These are phyloP conservation scores for Pyrrhia umbra DNA, from an alignment of 2,888 invertebrate species.

Conservation along the genomic window DNA sequence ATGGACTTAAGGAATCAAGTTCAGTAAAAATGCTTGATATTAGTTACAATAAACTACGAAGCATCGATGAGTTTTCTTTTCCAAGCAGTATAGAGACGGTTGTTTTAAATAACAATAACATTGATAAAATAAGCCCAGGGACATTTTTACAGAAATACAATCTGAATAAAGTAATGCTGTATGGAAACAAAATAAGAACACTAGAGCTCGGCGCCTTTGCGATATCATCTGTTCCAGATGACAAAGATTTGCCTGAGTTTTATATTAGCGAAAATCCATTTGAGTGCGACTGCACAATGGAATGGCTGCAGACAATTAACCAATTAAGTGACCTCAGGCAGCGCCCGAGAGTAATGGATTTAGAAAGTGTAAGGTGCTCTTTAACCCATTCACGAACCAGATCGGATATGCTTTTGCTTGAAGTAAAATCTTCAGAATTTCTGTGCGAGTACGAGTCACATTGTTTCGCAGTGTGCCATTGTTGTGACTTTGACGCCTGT, in stretches of 20 bases:
- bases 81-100: constrained; percentile 93
- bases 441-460: constrained; percentile 95
- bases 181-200: constrained; percentile 93
- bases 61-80: constrained; percentile 92
- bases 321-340: constrained; percentile 93
- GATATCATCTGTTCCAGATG: constrained; percentile 91
- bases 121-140: constrained; percentile 92
- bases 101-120: constrained; percentile 93
- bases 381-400: constrained; percentile 92
- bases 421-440: constrained; percentile 94
- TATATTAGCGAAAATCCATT: constrained; percentile 96
- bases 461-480: constrained; percentile 96
- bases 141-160: constrained; percentile 93
- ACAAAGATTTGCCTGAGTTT: constrained; percentile 94
- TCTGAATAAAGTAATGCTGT: constrained; percentile 94
- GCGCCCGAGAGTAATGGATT: constrained; percentile 94
- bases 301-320: constrained; percentile 95
- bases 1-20: constrained; percentile 91
- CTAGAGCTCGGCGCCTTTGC: constrained; percentile 93
- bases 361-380: constrained; percentile 94
- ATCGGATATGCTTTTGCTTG: constrained; percentile 91
- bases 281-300: constrained; percentile 96
- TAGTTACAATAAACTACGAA: constrained; percentile 93
- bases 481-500: constrained; percentile 97
- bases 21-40: constrained; percentile 94